Evolutionary conservation across 2,113 vertebrate genomes (phyloP).

Genomic region (Sminthopsis crassicaudata): DNA sequence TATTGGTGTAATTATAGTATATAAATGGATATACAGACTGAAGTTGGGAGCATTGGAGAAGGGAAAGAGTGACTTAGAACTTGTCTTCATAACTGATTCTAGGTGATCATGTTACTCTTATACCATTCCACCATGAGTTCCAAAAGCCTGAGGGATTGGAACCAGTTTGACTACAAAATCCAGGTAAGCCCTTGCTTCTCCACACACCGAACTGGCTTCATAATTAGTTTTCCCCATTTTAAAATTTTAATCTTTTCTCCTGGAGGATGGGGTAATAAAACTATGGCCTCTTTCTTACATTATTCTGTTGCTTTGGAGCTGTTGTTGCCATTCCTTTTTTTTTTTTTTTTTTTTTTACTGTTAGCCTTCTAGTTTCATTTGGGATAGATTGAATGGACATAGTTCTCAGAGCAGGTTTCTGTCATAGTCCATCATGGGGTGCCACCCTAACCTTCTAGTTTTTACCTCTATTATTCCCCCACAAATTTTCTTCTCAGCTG

Average conservation of each 20-base stretch:
- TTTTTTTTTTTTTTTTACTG: neutral
- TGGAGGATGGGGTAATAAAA: neutral
- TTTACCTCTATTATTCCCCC: neutral
- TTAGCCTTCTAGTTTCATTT: neutral
- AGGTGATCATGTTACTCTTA: slow-evolving; percentile 87
- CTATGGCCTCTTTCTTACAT: neutral
- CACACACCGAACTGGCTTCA: neutral
- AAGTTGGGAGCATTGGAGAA: neutral
- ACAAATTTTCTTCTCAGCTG: neutral
- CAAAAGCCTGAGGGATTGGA: slow-evolving; percentile 82
- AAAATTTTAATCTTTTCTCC: neutral
- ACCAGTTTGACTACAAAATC: slow-evolving; percentile 85
- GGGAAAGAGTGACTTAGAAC: neutral
- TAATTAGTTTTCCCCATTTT: neutral
- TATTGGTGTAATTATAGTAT: neutral
- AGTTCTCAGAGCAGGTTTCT: neutral
- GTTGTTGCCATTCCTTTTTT: neutral
- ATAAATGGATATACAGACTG: neutral
- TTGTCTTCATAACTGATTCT: slow-evolving; percentile 14
- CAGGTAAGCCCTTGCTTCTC: slow-evolving; percentile 85
- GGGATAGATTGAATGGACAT: neutral
- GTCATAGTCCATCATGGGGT: neutral
- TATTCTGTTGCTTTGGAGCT: neutral
- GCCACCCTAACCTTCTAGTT: neutral
- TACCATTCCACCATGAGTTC: slow-evolving; percentile 90